Conservation (phyloP, 2,888 invertebrate species). For the Thalpophila matura region DNA sequence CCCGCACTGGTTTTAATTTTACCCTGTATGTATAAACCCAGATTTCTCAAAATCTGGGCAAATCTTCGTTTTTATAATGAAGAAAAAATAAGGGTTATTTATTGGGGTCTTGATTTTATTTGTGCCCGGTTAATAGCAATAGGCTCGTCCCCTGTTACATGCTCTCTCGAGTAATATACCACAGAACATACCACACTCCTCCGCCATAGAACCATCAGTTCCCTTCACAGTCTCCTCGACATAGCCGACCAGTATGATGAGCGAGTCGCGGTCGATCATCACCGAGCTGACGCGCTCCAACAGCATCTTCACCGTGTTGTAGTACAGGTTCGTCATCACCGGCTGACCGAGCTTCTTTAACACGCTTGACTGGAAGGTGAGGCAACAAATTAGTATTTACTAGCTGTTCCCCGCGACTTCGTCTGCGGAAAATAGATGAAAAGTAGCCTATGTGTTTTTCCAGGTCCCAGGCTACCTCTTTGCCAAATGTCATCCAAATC, state of each 20-base stretch:
- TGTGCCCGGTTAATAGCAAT: too few species aligned
- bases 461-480: too few species aligned
- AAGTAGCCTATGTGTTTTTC: neutral
- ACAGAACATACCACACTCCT: conserved; percentile 81
- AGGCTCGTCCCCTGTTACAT: too few species aligned
- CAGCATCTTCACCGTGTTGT: conserved; percentile 98
- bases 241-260: conserved; percentile 93
- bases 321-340: conserved; percentile 98
- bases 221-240: conserved; percentile 93
- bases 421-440: neutral
- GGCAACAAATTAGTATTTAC: conserved; percentile 2
- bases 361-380: conserved; percentile 92
- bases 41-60: too few species aligned
- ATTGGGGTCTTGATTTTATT: too few species aligned
- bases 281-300: conserved; percentile 98
- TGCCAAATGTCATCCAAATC: too few species aligned
- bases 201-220: conserved; percentile 81
- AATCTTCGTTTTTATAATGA: too few species aligned
- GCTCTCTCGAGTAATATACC: too few species aligned
- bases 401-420: too few species aligned
- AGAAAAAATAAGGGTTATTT: too few species aligned
- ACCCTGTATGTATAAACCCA: too few species aligned
- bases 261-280: conserved; percentile 97
- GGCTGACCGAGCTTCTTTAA: conserved; percentile 98
- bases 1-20: too few species aligned